Evolutionary conservation across 2,797 vertebrate genomes (phyloP).

Genomic region (Todus mexicanus): DNA sequence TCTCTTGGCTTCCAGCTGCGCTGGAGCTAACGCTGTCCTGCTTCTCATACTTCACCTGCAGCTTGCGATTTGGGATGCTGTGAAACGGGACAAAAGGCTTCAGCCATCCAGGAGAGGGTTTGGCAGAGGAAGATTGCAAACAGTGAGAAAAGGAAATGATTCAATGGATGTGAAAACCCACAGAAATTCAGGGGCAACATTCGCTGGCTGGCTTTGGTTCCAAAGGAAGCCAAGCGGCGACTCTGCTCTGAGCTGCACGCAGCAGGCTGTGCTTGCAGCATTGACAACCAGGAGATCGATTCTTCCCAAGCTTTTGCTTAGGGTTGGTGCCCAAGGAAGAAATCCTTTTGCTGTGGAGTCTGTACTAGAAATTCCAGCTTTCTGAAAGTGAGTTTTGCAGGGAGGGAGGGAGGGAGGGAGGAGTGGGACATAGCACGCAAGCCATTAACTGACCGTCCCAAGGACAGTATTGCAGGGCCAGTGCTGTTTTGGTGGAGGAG

Average conservation of each 20-base stretch:
- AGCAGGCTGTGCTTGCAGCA: neutral
- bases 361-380: neutral
- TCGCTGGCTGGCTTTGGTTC: neutral
- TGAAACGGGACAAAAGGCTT: neutral
- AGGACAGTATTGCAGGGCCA: neutral
- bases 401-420: neutral
- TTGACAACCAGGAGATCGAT: neutral
- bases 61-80: neutral
- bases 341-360: neutral
- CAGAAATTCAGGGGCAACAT: neutral
- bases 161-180: neutral
- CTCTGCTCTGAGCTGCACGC: accelerated
- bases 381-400: neutral
- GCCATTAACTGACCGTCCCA: neutral
- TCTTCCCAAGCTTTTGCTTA: neutral
- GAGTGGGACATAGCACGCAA: neutral
- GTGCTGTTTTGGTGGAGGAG: neutral
- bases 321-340: neutral
- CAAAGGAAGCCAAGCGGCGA: neutral
- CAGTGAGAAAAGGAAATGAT: neutral
- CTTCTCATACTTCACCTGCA: neutral
- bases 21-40: accelerated
- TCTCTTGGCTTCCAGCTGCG: neutral
- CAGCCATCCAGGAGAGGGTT: neutral
- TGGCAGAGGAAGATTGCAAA: neutral